Percentiles rank a stretch among this genome's conserved stretches.
These are phyloP conservation scores for Encarsia formosa DNA, from an alignment of 2,888 invertebrate genomes.

Conservation along the genomic window DNA sequence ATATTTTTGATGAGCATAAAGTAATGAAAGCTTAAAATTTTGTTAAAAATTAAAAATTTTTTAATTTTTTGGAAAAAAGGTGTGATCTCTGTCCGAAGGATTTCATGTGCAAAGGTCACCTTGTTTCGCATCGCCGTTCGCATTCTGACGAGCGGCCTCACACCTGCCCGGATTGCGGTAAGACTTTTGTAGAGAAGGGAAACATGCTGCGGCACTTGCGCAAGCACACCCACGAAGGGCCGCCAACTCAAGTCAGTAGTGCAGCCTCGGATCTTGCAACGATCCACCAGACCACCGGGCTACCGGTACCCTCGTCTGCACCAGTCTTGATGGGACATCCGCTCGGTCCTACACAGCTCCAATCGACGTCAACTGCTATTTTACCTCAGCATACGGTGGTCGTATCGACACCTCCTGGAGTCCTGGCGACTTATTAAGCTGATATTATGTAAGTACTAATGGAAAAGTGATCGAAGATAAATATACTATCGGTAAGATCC, in stretches of 20 bases:
- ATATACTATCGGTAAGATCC: too few species aligned
- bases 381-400: constrained; percentile 55
- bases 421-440: constrained; percentile 53
- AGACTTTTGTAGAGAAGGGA: constrained; percentile 76
- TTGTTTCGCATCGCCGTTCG: constrained; percentile 76
- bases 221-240: constrained; percentile 58
- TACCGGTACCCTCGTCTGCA: constrained; percentile 53
- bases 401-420: constrained; percentile 57
- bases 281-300: constrained; percentile 66
- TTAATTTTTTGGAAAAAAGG: too few species aligned
- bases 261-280: constrained; percentile 50
- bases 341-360: constrained; percentile 34
- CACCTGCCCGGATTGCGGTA: constrained; percentile 69
- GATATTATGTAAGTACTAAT: constrained; percentile 16
- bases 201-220: constrained; percentile 72
- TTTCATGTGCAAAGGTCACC: constrained; percentile 84
- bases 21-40: too few species aligned
- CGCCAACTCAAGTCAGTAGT: constrained; percentile 46
- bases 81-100: constrained; percentile 83
- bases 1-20: too few species aligned
- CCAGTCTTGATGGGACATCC: constrained; percentile 48
- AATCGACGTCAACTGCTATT: constrained; percentile 34
- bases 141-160: constrained; percentile 63
- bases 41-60: too few species aligned
- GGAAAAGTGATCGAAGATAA: constrained; percentile 3